Evolutionary conservation across 1,140 invertebrate species (phyloP), one percentile per base, ranked within the genome.

Genomic region (Heterodera carotae): DNA sequence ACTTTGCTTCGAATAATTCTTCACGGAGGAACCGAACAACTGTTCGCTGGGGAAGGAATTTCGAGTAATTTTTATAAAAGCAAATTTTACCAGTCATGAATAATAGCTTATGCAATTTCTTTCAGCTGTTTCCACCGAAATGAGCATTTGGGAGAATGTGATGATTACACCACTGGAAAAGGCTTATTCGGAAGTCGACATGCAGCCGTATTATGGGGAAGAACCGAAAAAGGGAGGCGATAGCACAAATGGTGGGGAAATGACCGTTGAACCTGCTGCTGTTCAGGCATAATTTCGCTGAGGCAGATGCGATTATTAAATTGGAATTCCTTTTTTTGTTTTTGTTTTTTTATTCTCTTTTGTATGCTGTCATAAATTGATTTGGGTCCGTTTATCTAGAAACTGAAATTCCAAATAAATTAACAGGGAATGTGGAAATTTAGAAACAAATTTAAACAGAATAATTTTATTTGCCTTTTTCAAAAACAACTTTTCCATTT

Each of bases 401-500:
- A 62, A 31, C 6, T 6, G 60, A 62, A 62, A 62, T 62, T 62
- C 60, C 29, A 62, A 10, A 62, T n/a, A 62, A 62, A 25, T 25
- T 62, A 62, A 10, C 6, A 25, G n/a, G 7, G 7, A 62, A 62
- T 62, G 7, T 7, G 8, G 60, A 62, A 22, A 62, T n/a, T 62
- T 62, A 8, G 60, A 10, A 10, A 22, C 8, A 10, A 7, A 62
- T 62, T 62, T 62, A 7, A 25, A 6, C 12, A 8, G 15, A 56
- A 22, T 15, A 22, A 56, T 22, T 22, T 22, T 56, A 22, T 15
- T 70, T 43, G 53, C 77, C 22, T 43, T 81, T 82, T 59, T 73
- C 33, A 36, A 84, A 85, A 18, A 84, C 81, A 48, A 86, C 70
- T 56, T 82, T 81, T 76, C 86, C 86, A 66, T 67, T 79, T 67